Base-by-base conservation (phyloP, 35 echinoderm and acorn worm species). In the Apostichopus japonicus region DNA sequence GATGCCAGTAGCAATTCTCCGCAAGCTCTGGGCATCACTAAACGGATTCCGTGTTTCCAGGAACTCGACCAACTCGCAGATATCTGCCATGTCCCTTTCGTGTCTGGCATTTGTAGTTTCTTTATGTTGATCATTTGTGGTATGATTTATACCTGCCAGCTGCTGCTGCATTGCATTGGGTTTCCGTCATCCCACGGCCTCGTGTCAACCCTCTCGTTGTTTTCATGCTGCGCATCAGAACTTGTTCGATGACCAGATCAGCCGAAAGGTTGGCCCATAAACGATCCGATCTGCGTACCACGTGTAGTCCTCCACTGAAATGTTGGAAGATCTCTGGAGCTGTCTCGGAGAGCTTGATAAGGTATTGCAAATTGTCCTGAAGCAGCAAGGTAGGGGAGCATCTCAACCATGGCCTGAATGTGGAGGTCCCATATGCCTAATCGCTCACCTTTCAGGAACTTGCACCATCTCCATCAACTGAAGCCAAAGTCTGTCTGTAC, bases 401-500 rank as follows among this genome's bases (percentile, higher is more conserved):
- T 77, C 72, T 77, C 72, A 77, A 77, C 72, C 72, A 16, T 77
- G 72, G 72, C 72, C 72, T 77, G 72, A 77, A 77, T 78, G 76
- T 78, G n/a, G 25, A 27, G 25, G 25, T 27, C 25, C 25, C 25
- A 27, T 27, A 27, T 27, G 25, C 25, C 25, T 27, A 27, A 27
- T 27, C 25, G 25, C 25, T 27, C 25, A 27, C 25, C 25, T 27
- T 27, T 27, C 25, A 27, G n/a, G 10, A 33, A 21, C 52, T 8
- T 86, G 89, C 15, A 95, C 25, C 94, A 95, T 95, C 9, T 86
- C 80, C 94, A 95, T 86, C 19, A 92, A 95, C 78, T 95, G 82
- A 15, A 95, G 24, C 94, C 94, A 84, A n/a, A n/a, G n/a, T n/a
- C n/a, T n/a, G n/a, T n/a, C n/a, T n/a, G n/a, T n/a, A n/a, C n/a